Evolutionary conservation across 2,888 invertebrate species (phyloP), one percentile per base, ranked within the genome.

Genomic region (Cepaea hortensis): DNA sequence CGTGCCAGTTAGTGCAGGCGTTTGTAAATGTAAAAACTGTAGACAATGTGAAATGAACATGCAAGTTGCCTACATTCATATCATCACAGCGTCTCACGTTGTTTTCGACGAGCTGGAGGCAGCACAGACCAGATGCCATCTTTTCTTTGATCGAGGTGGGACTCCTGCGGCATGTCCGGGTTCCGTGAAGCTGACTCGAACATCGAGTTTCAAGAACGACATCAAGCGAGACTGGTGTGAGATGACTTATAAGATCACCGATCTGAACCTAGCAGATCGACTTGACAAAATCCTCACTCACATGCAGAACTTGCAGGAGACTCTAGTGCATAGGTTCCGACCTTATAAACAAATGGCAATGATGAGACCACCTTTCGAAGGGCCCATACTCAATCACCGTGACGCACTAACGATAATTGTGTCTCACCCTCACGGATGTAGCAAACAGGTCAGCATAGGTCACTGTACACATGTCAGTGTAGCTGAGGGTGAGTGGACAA

Each of bases 381-480:
- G 55, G 11, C 55, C 55, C 55, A 55, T 55, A 9, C 6, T 11
- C 68, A 68, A 15, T 20, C 68, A 9, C 4, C 4, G 11, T 1
- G 9, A 46, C 2, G 6, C 20, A 18, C 75, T 75, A 3, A 18
- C 50, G 0, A 48, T 75, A 6, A 75, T 75, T 18, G 75, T 75
- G 50, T 75, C 75, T 1, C 75, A 75, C 50, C 48, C 75, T 15
- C 75, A 75, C 50, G 75, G 75, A 7, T 75, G 75, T 20, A 50
- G 75, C 20, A 75, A 75, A 50, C 75, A 75, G 48, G 75, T 75
- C 48, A 75, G 75, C 75, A 48, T 75, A 2, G 75, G 75, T 50
- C 48, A 75, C 18, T 55, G 55, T 55, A 23, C 4, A 4, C 1
- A 6, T 4, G 0, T 3, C 75, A 75, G 20, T 23, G 5, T 15